Percentiles rank a stretch among this genome's conserved stretches.
Conservation (phyloP, 2,888 invertebrate species). For the Pardosa pseudoannulata region DNA sequence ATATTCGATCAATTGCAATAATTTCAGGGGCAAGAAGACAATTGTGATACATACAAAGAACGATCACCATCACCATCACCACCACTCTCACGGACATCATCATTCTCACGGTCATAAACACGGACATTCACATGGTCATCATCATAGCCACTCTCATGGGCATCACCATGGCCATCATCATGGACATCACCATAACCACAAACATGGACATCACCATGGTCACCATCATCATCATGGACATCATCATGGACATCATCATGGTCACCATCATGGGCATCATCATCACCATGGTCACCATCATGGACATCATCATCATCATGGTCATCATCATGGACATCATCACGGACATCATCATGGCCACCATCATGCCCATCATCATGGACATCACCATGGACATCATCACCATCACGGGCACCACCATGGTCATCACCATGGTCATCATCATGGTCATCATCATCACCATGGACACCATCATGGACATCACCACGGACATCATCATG, state of each 20-base stretch:
- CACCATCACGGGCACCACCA: conserved; percentile 32
- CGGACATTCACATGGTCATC: conserved; percentile 11
- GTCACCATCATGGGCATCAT: neutral
- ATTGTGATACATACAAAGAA: conserved; percentile 52
- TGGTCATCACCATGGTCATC: conserved; percentile 40
- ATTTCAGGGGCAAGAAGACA: conserved; percentile 30
- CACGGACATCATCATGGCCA: conserved; percentile 29
- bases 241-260: neutral
- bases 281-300: too few relatives aligned
- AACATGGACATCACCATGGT: conserved; percentile 35
- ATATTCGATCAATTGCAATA: too few relatives aligned
- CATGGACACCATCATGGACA: conserved; percentile 24
- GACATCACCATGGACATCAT: too few relatives aligned
- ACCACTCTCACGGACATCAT: conserved; percentile 30
- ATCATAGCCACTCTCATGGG: conserved; percentile 24
- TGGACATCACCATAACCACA: conserved; percentile 39
- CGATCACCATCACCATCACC: conserved; percentile 57
- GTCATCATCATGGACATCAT: conserved; percentile 22
- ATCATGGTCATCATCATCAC: conserved; percentile 30
- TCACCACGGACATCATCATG: conserved; percentile 22
- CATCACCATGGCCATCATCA: conserved; percentile 39
- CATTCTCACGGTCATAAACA: conserved; percentile 29
- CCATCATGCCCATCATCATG: conserved; percentile 20
- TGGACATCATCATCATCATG: conserved; percentile 17
- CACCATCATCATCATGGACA: neutral